Evolutionary conservation across 2,113 vertebrate genomes (phyloP), one percentile per base, ranked within the genome.

Genomic region (Phycodurus eques): DNA sequence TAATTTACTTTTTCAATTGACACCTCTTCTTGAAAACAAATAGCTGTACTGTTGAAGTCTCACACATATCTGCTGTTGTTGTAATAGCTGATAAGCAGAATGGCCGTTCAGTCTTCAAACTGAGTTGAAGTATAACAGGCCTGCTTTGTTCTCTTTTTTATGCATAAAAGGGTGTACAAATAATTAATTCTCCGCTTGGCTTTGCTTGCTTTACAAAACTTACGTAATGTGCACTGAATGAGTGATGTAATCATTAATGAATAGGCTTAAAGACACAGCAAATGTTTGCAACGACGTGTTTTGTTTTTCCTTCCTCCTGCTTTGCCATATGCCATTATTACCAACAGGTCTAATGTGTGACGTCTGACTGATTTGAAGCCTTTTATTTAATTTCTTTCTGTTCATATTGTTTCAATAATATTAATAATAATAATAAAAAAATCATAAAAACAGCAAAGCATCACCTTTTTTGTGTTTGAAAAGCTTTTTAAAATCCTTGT

Each of bases 331-430:
- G 63, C 19, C 33, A 42, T 43, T 43, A 22, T 54, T 54, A 72
- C 81, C 82, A 85, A 73, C 78, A 78, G 76, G 71, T 86, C 71
- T 86, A 80, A 86, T 84, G 85, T 88, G 73, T 85, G 83, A 81
- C 78, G 49, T 82, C 68, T 75, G 77, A 84, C 80, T 54, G 78
- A 60, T 89, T 82, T 79, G 73, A 87, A 77, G 49, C 67, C 10
- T 89, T 88, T 90, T 86, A 92, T 92, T 92, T 92, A 92, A 92
- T 87, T 90, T 85, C 84, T 89, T 85, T 89, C 35, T 85, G 87
- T 89, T 88, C 84, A 81, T 88, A 88, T 69, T 85, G 88, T 90
- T 90, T 90, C 86, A 92, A 92, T 92, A 91, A 92, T 90, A 89
- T 1, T 5, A 42, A 66, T 39, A 68, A 68, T 56, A 4, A 54